phyloP scores from a whole-genome alignment of 2,888 invertebrate genomes.

The Altica lythri region DNA sequence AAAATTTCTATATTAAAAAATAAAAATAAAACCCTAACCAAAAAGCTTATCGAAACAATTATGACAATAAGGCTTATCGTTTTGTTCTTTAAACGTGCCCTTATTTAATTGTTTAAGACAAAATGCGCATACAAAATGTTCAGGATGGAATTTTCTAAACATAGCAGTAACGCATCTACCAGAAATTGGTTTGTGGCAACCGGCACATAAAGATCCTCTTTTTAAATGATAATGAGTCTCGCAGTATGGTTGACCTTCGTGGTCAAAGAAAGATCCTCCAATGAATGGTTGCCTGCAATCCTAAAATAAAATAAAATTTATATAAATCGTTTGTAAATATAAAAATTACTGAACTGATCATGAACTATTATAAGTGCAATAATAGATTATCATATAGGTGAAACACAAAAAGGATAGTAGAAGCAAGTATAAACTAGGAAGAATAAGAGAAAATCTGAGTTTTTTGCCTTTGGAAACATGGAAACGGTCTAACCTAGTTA shows the following conservation, averaged over 20 bases:
- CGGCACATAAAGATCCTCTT: slow-evolving; percentile 95
- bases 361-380: too few relatives aligned
- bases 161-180: slow-evolving; percentile 99
- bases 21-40: slow-evolving; percentile 68
- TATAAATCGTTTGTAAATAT: not conserved
- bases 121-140: slow-evolving; percentile 99
- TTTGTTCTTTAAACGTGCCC: slow-evolving; percentile 99
- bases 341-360: too few relatives aligned
- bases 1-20: not conserved
- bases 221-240: slow-evolving; percentile 99
- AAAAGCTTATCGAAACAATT: slow-evolving; percentile 96
- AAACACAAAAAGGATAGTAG: too few relatives aligned
- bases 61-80: slow-evolving; percentile 98
- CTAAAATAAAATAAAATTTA: slow-evolving; percentile 60
- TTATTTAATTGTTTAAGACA: slow-evolving; percentile 97
- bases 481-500: too few relatives aligned
- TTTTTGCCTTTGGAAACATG: too few relatives aligned
- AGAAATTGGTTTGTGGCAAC: slow-evolving; percentile 96
- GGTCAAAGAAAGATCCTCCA: slow-evolving; percentile 98
- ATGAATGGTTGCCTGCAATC: slow-evolving; percentile 97
- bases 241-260: slow-evolving; percentile 97
- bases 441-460: too few relatives aligned
- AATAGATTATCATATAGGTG: too few relatives aligned
- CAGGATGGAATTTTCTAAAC: slow-evolving; percentile 99
- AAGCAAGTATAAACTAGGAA: too few relatives aligned